Percentiles rank a stretch among this genome's conserved stretches.
Evolutionary conservation across 2,797 vertebrate genomes (phyloP).

Genomic region (Luscinia megarhynchos): DNA sequence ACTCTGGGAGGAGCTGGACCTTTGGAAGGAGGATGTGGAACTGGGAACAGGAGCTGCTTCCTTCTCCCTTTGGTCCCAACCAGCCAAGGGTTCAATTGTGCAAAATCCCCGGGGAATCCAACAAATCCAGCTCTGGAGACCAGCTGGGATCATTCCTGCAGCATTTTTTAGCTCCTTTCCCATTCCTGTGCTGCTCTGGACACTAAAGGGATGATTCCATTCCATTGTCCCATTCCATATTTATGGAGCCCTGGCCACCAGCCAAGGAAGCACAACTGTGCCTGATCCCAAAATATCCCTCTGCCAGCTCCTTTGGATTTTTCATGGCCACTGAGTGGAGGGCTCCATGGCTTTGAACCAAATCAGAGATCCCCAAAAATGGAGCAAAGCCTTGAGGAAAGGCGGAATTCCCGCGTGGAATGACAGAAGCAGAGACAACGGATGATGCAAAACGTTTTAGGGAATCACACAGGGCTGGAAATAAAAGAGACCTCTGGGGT

Average conservation of each 20-base stretch:
- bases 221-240: background rate
- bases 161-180: background rate
- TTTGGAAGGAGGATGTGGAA: background rate
- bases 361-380: rapidly evolving
- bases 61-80: background rate
- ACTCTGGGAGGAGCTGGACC: background rate
- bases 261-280: background rate
- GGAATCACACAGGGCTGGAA: background rate
- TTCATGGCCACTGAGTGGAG: background rate
- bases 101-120: background rate
- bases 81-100: background rate
- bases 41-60: background rate
- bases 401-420: background rate
- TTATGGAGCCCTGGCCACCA: background rate
- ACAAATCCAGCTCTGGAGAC: background rate
- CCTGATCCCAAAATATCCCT: background rate
- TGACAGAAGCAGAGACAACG: rapidly evolving
- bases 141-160: background rate
- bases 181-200: background rate
- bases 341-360: background rate
- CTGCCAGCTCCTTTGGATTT: background rate
- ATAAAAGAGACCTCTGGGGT: background rate
- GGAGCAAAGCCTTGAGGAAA: background rate
- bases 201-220: background rate
- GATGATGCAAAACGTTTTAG: background rate